Percentiles rank a stretch among this genome's conserved stretches.
Evolutionary conservation across 2,113 vertebrate genomes (phyloP).

Genomic region (Theristicus caerulescens): DNA sequence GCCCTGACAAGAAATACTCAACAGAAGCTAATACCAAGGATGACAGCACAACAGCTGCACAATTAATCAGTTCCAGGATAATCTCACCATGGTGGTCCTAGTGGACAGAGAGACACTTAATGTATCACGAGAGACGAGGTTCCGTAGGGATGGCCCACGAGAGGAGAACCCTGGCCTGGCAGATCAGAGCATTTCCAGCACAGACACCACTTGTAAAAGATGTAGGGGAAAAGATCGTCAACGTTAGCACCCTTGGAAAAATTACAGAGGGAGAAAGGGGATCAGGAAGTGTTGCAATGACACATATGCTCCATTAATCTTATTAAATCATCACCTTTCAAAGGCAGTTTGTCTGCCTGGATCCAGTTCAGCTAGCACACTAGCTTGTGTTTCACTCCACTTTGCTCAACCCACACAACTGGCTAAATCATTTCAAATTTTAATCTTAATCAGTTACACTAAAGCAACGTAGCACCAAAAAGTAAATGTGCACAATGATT

Average conservation of each 20-base stretch:
- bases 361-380: neutral
- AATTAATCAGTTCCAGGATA: neutral
- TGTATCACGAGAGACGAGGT: neutral
- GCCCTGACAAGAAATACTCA: neutral
- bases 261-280: neutral
- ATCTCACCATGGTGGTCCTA: neutral
- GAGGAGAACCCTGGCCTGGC: neutral
- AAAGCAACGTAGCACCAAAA: neutral
- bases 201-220: neutral
- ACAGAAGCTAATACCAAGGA: neutral
- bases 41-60: neutral
- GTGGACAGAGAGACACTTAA: neutral
- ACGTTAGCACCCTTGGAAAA: neutral
- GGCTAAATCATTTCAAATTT: neutral
- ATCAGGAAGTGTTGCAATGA: neutral
- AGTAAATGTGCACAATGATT: neutral
- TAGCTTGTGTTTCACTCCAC: neutral
- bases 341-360: neutral
- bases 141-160: neutral
- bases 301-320: neutral
- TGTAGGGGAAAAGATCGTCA: neutral
- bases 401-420: neutral
- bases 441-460: neutral
- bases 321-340: constrained; percentile 13
- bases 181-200: neutral